These are phyloP conservation scores for Centropristis striata DNA, from an alignment of 2,113 vertebrate species.

Conservation along the genomic window DNA sequence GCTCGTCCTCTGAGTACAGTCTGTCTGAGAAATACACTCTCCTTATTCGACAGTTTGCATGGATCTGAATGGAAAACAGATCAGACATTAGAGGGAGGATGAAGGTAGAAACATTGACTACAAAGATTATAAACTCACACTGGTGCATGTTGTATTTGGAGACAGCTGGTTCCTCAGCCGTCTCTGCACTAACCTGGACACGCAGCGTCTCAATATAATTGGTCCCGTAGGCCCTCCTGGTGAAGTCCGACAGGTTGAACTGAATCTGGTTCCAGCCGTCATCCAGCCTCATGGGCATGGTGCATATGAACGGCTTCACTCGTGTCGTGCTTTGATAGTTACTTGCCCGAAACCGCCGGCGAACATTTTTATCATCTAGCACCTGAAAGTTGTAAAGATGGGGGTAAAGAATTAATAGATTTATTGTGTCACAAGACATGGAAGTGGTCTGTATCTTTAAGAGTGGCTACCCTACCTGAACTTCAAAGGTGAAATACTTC, in stretches of 20 bases:
- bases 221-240: conserved; percentile 94
- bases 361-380: conserved; percentile 97
- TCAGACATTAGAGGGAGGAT: background rate
- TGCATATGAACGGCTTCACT: conserved; percentile 98
- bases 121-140: background rate
- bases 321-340: conserved; percentile 98
- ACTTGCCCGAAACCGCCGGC: conserved; percentile 94
- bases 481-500: conserved; percentile 98
- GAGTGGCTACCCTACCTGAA: conserved; percentile 87
- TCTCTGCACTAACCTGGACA: conserved; percentile 88
- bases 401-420: background rate
- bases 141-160: background rate
- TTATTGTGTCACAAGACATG: background rate
- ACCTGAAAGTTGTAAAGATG: conserved; percentile 82
- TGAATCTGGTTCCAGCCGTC: conserved; percentile 99
- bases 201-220: conserved; percentile 97
- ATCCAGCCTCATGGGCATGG: conserved; percentile 97
- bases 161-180: background rate
- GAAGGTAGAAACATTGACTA: background rate
- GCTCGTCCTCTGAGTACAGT: conserved; percentile 96
- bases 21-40: conserved; percentile 98
- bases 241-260: conserved; percentile 97
- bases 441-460: background rate
- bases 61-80: conserved; percentile 87
- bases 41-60: conserved; percentile 96